Percentiles rank a stretch among this genome's conserved stretches.
Evolutionary conservation across 2,888 invertebrate genomes (phyloP).

Genomic region (Melipona bicolor): DNA sequence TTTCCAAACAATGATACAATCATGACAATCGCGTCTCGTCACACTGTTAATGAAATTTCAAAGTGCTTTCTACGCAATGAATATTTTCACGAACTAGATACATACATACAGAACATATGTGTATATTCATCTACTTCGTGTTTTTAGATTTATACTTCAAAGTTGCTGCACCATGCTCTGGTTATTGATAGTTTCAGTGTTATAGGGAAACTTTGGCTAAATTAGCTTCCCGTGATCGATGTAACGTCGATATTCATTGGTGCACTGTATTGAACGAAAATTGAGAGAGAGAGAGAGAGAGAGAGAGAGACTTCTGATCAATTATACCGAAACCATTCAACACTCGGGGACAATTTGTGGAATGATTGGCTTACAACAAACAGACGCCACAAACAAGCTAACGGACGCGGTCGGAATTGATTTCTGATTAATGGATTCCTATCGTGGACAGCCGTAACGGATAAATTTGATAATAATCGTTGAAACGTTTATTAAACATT

Average conservation of each 20-base stretch:
- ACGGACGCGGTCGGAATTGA: conserved; percentile 18
- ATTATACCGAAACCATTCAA: conserved; percentile 4
- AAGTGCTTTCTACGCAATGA: no score
- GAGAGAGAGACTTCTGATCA: conserved; percentile 5
- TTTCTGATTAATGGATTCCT: conserved; percentile 28
- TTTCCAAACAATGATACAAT: no score
- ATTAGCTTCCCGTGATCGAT: not conserved
- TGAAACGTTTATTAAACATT: conserved; percentile 13
- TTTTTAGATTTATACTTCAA: no score
- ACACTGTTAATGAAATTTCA: no score
- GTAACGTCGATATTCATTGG: not conserved
- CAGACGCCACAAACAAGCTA: conserved; percentile 26
- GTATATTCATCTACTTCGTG: no score
- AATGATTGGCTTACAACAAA: conserved; percentile 31
- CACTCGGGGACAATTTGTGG: conserved; percentile 20
- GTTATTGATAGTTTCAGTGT: not conserved
- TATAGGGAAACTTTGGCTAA: not conserved
- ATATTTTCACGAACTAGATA: no score
- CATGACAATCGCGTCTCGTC: no score
- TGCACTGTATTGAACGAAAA: not conserved
- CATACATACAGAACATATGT: no score
- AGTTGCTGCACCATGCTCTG: no score
- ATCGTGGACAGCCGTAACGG: conserved; percentile 11
- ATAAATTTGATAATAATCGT: conserved; percentile 25
- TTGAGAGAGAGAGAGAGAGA: not conserved